These are phyloP conservation scores for Trematomus loennbergii DNA, from an alignment of 2,113 vertebrate genomes.

Conservation along the genomic window DNA sequence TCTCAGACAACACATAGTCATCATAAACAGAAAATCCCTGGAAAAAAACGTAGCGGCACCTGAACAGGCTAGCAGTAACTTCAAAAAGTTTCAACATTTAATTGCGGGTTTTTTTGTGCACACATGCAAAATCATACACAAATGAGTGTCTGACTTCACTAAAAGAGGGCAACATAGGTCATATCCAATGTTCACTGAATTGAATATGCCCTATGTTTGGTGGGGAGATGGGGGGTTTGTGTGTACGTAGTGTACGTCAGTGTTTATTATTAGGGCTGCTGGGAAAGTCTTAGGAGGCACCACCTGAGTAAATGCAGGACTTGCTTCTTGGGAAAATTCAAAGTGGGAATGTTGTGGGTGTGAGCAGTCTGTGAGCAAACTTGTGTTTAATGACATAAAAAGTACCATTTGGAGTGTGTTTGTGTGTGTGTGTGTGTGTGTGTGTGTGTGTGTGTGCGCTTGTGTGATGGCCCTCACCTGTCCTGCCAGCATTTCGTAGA, in stretches of 20 bases:
- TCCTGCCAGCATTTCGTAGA: slow-evolving; percentile 97
- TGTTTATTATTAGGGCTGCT: slow-evolving; percentile 14
- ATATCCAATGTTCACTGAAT: not conserved
- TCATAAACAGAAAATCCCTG: not conserved
- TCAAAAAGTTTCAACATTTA: not conserved
- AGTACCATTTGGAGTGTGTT: not conserved
- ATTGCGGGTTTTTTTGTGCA: too few species aligned
- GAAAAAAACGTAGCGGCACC: too few species aligned
- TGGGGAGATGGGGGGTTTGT: not conserved
- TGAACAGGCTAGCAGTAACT: not conserved
- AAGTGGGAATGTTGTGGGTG: not conserved
- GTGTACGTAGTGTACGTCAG: not conserved
- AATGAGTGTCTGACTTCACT: not conserved
- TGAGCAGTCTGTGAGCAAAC: slow-evolving; percentile 9
- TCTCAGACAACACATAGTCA: not conserved
- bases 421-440: slow-evolving; percentile 21
- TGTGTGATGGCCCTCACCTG: slow-evolving; percentile 86
- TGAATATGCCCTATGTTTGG: not conserved
- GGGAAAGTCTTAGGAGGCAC: slow-evolving; percentile 25
- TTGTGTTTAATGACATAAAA: slow-evolving; percentile 9
- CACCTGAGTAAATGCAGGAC: slow-evolving; percentile 29
- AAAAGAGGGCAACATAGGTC: not conserved
- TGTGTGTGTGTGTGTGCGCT: slow-evolving; percentile 13
- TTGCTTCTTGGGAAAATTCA: not conserved
- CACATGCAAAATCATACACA: not conserved